Conservation (phyloP, 2,888 invertebrate genomes). For the Panorpa germanica region DNA sequence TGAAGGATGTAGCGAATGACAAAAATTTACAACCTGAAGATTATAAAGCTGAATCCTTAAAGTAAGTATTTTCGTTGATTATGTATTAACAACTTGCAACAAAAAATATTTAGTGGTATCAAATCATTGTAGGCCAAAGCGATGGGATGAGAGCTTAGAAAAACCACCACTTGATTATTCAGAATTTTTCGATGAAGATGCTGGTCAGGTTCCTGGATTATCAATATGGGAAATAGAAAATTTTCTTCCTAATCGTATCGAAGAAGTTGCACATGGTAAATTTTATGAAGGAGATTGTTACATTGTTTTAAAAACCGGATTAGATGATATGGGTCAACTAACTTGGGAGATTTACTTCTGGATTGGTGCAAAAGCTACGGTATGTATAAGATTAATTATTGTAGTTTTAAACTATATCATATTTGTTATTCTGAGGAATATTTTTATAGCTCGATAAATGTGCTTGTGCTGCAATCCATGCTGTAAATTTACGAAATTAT, state of each 20-base stretch:
- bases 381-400: conserved; percentile 31
- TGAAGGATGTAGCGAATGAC: conserved; percentile 47
- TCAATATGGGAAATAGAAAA: conserved; percentile 99
- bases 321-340: conserved; percentile 68
- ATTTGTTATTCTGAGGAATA: not conserved
- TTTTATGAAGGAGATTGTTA: conserved; percentile 99
- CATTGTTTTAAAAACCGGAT: conserved; percentile 75
- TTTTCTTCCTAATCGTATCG: conserved; percentile 88
- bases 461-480: conserved; percentile 95
- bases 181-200: conserved; percentile 90
- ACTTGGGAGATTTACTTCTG: conserved; percentile 97
- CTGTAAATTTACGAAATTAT: conserved; percentile 91
- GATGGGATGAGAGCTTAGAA: conserved; percentile 91
- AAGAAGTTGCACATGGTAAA: conserved; percentile 87
- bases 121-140: conserved; percentile 54
- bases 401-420: conserved; percentile 12
- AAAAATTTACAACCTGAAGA: conserved; percentile 54
- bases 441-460: conserved; percentile 65
- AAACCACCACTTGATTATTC: conserved; percentile 94
- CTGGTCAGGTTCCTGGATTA: conserved; percentile 81
- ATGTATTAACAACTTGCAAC: conserved; percentile 4
- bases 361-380: conserved; percentile 91
- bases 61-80: conserved; percentile 42
- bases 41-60: conserved; percentile 48
- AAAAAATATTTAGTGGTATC: not conserved